Conservation (phyloP, 2,888 invertebrate species). For the Chesias legatella region DNA sequence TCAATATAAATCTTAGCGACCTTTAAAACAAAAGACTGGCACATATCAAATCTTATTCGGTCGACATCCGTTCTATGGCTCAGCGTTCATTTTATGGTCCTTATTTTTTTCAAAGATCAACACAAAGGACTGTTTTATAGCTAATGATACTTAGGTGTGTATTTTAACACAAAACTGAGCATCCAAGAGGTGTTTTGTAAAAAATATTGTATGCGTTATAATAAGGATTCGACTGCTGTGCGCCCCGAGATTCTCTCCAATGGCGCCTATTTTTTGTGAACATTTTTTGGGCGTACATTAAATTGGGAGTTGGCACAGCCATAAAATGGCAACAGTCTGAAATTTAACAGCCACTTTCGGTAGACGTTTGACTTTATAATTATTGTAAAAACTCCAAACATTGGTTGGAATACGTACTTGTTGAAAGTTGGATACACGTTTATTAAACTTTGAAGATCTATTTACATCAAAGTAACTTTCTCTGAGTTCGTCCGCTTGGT, state of each 20-base stretch:
- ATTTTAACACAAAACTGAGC: constrained; percentile 75
- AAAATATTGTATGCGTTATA: constrained; percentile 69
- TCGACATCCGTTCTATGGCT: constrained; percentile 49
- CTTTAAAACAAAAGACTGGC: not conserved
- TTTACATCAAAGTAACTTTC: too few relatives aligned
- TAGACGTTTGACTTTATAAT: constrained; percentile 54
- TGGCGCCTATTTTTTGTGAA: constrained; percentile 77
- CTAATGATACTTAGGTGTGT: constrained; percentile 79
- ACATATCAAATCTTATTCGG: constrained; percentile 24
- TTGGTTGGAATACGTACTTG: too few relatives aligned
- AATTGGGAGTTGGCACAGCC: constrained; percentile 62
- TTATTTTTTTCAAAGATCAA: constrained; percentile 69
- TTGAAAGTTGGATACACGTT: too few relatives aligned
- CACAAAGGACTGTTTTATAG: constrained; percentile 78
- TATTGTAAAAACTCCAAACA: constrained; percentile 26
- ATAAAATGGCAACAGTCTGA: constrained; percentile 75
- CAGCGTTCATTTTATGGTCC: constrained; percentile 70
- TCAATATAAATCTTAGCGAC: not conserved
- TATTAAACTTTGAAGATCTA: too few relatives aligned
- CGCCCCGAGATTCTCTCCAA: constrained; percentile 52
- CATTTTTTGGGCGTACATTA: constrained; percentile 68
- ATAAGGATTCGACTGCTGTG: constrained; percentile 61
- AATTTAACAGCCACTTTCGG: constrained; percentile 68
- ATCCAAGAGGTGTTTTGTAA: constrained; percentile 62
- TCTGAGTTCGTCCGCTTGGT: too few relatives aligned